Evolutionary conservation across 1,140 invertebrate species (phyloP).

Genomic region (Drosophila sp.): DNA sequence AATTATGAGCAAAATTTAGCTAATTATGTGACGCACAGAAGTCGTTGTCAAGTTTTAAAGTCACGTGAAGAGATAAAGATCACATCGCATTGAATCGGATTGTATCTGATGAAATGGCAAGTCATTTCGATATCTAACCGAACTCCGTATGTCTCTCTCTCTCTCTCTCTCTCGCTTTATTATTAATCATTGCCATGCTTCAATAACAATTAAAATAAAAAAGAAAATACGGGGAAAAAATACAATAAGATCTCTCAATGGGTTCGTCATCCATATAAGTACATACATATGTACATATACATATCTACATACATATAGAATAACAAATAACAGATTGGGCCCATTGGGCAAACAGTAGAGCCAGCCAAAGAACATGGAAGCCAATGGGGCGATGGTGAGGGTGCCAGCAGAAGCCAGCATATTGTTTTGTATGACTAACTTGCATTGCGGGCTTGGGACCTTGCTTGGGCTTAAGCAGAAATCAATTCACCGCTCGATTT

Average conservation of each 20-base stretch:
- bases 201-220: constrained; percentile 57
- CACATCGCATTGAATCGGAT: constrained; percentile 36
- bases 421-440: constrained; percentile 54
- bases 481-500: constrained; percentile 64
- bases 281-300: background rate
- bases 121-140: constrained; percentile 20
- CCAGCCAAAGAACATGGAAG: background rate
- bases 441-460: constrained; percentile 7
- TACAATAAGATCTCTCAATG: constrained; percentile 18
- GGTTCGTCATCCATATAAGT: background rate
- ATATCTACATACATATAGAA: background rate
- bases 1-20: constrained; percentile 14
- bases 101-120: constrained; percentile 20
- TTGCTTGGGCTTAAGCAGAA: constrained; percentile 51
- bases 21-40: constrained; percentile 4
- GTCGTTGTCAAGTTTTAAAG: background rate
- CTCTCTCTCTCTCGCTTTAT: background rate
- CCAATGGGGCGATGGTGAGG: background rate
- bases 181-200: constrained; percentile 58
- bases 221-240: constrained; percentile 34
- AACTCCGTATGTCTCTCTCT: background rate
- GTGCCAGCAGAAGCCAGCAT: background rate
- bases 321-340: background rate
- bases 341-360: background rate
- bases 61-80: constrained; percentile 11